These are phyloP conservation scores for Apis florea DNA, from an alignment of 1,140 invertebrate genomes.

Conservation along the genomic window DNA sequence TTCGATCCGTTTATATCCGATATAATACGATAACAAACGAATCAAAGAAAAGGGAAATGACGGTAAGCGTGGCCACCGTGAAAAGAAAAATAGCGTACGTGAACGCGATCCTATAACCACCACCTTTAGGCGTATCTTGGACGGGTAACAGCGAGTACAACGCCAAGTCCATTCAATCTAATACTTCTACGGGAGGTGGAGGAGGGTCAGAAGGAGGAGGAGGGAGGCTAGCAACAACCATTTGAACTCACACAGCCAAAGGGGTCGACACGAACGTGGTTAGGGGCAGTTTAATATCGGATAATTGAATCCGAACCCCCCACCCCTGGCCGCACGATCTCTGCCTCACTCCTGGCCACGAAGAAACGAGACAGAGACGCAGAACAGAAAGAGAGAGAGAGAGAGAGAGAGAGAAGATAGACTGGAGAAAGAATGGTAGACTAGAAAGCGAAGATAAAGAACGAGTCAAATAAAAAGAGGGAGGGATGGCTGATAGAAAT, in stretches of 20 bases:
- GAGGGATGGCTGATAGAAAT: slow-evolving; percentile 53
- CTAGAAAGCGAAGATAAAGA: slow-evolving; percentile 45
- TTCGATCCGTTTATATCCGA: no score
- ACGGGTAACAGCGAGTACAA: slow-evolving; percentile 76
- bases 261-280: slow-evolving; percentile 75
- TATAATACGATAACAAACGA: slow-evolving; percentile 34
- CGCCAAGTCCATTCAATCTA: slow-evolving; percentile 79
- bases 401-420: slow-evolving; percentile 26
- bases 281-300: slow-evolving; percentile 80
- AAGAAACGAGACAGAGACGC: slow-evolving; percentile 44
- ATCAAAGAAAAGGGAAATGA: not conserved
- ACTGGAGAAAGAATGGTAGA: slow-evolving; percentile 25
- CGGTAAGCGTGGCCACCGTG: not conserved
- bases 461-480: slow-evolving; percentile 42
- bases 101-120: slow-evolving; percentile 67
- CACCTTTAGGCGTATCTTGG: slow-evolving; percentile 74
- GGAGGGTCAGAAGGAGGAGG: not conserved
- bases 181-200: slow-evolving; percentile 72
- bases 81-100: slow-evolving; percentile 53
- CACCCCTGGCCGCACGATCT: slow-evolving; percentile 58
- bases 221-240: slow-evolving; percentile 71
- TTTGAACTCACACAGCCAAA: slow-evolving; percentile 75
- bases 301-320: slow-evolving; percentile 80
- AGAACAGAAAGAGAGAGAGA: slow-evolving; percentile 4
- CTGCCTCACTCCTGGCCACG: slow-evolving; percentile 56